These are phyloP conservation scores for Salmo trutta DNA, from an alignment of 2,797 vertebrate genomes.

Conservation along the genomic window DNA sequence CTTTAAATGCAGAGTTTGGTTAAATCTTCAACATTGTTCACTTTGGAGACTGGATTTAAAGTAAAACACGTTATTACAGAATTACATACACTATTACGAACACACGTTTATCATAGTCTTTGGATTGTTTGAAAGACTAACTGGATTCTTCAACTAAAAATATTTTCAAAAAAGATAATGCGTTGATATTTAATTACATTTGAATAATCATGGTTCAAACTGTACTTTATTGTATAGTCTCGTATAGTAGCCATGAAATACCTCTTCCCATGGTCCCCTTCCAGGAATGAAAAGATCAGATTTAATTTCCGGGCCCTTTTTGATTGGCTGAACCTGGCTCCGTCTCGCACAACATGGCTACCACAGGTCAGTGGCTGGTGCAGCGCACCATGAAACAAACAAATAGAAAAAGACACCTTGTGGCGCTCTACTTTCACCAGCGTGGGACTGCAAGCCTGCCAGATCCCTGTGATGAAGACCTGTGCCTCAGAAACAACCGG, in stretches of 20 bases:
- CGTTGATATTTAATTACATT: not conserved
- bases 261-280: constrained; percentile 76
- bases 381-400: constrained; percentile 98
- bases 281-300: constrained; percentile 88
- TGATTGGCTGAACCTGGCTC: constrained; percentile 93
- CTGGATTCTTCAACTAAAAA: too few relatives aligned
- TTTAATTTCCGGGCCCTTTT: constrained; percentile 92
- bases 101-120: not conserved
- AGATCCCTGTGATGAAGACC: constrained; percentile 82
- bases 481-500: constrained; percentile 71
- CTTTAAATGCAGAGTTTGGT: too few relatives aligned
- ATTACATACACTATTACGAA: too few relatives aligned
- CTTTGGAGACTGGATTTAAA: too few relatives aligned
- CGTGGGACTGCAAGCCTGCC: constrained; percentile 79
- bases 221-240: constrained; percentile 26
- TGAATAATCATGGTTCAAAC: not conserved
- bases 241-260: constrained; percentile 75
- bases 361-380: constrained; percentile 96
- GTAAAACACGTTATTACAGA: too few relatives aligned
- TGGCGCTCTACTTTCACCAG: constrained; percentile 90
- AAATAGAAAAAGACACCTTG: constrained; percentile 99
- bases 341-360: constrained; percentile 81
- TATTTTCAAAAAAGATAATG: not conserved
- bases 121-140: not conserved
- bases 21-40: too few relatives aligned